Evolutionary conservation across 2,113 vertebrate genomes (phyloP).

Genomic region (Thomomys bottae): DNA sequence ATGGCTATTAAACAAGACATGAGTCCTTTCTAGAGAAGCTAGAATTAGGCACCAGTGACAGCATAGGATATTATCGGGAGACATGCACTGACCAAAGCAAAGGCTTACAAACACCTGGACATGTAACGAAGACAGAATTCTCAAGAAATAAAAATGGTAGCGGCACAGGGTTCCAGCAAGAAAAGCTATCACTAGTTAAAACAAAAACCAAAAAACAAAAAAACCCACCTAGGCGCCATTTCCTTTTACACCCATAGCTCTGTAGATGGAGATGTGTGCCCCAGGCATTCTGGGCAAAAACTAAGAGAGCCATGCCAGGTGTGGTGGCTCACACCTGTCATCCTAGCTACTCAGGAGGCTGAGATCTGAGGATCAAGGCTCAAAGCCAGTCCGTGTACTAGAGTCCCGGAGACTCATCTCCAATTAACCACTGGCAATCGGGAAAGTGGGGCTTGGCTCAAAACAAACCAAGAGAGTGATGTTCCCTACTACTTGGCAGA

Average conservation of each 20-base stretch:
- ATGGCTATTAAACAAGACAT: slow-evolving; percentile 44
- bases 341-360: too few relatives aligned
- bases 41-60: not conserved
- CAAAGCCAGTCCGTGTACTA: too few relatives aligned
- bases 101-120: slow-evolving; percentile 3
- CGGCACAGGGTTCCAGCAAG: not conserved
- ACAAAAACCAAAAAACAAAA: too few relatives aligned
- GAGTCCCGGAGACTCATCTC: too few relatives aligned
- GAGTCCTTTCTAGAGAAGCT: not conserved
- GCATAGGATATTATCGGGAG: slow-evolving; percentile 22
- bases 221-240: not conserved
- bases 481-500: not conserved
- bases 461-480: not conserved
- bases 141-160: slow-evolving; percentile 34
- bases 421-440: too few relatives aligned
- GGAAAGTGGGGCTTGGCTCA: too few relatives aligned
- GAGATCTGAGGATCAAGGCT: too few relatives aligned
- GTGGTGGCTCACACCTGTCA: too few relatives aligned
- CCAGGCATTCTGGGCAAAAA: slow-evolving; percentile 28
- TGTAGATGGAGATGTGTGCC: not conserved
- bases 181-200: slow-evolving; percentile 19
- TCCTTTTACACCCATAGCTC: slow-evolving; percentile 11
- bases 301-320: too few relatives aligned
- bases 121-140: slow-evolving; percentile 36
- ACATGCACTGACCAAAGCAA: slow-evolving; percentile 6